Conservation (phyloP, 2,113 vertebrate genomes). For the Perca flavescens region DNA sequence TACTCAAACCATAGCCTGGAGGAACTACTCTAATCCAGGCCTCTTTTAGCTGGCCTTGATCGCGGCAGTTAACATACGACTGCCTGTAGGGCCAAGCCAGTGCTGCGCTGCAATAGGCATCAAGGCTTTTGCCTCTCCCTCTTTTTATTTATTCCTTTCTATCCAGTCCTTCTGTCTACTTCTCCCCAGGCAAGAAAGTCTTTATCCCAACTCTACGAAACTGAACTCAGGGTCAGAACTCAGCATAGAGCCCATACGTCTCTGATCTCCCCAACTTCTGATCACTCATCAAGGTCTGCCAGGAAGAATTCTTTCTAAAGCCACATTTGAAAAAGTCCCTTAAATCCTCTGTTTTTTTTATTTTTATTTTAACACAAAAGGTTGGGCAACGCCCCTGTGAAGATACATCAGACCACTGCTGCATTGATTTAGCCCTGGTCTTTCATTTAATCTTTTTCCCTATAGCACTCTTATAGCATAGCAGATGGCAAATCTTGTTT, state of each 20-base stretch:
- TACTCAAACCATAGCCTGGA: slow-evolving; percentile 21
- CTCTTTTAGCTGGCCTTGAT: slow-evolving; percentile 57
- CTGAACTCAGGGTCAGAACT: slow-evolving; percentile 68
- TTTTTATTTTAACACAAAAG: slow-evolving; percentile 4
- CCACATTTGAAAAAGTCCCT: slow-evolving; percentile 56
- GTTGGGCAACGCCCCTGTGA: slow-evolving; percentile 27
- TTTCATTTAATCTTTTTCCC: background rate
- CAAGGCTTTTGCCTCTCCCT: slow-evolving; percentile 51
- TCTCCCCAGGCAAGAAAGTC: slow-evolving; percentile 59
- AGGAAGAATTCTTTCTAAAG: slow-evolving; percentile 32
- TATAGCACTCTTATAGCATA: background rate
- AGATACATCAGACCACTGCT: slow-evolving; percentile 38
- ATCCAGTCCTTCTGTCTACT: slow-evolving; percentile 35
- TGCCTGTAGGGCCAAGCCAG: slow-evolving; percentile 50
- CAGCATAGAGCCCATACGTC: slow-evolving; percentile 42
- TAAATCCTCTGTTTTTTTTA: slow-evolving; percentile 30
- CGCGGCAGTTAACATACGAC: slow-evolving; percentile 37
- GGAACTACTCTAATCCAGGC: slow-evolving; percentile 30
- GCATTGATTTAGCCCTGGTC: slow-evolving; percentile 36
- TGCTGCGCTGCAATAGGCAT: slow-evolving; percentile 53
- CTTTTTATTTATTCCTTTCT: slow-evolving; percentile 43
- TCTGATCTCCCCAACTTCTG: slow-evolving; percentile 69
- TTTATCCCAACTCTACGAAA: slow-evolving; percentile 62
- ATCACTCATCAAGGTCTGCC: slow-evolving; percentile 73
- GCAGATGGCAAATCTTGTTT: slow-evolving; percentile 7